Conservation (phyloP, 2,797 vertebrate species). For the Tapera naevia region DNA sequence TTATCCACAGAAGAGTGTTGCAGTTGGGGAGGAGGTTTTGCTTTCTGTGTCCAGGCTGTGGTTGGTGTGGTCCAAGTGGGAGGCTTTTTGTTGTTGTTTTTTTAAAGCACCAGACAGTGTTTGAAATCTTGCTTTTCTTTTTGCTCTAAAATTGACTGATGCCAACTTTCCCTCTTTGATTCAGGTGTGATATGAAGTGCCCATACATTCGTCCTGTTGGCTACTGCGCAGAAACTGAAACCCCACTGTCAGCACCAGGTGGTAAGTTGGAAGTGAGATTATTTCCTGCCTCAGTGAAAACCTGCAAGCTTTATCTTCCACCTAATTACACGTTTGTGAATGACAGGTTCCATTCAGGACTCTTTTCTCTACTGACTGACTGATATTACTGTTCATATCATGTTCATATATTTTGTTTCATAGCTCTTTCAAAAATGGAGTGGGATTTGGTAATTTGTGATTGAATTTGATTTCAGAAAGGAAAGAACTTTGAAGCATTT, state of each 20-base stretch:
- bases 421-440: not conserved
- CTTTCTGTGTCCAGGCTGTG: no score
- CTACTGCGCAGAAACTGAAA: constrained; percentile 85
- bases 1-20: no score
- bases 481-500: no score
- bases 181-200: constrained; percentile 90
- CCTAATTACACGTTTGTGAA: not conserved
- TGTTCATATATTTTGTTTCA: not conserved
- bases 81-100: not conserved
- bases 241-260: constrained; percentile 87
- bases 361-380: no score
- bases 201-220: constrained; percentile 88
- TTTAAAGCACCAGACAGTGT: not conserved
- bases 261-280: constrained; percentile 76
- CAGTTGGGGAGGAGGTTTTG: no score
- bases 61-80: no score
- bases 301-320: not conserved
- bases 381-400: not conserved
- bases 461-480: not conserved
- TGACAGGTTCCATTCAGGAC: not conserved
- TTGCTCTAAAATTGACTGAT: not conserved
- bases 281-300: not conserved
- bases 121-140: constrained; percentile 26
- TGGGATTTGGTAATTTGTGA: not conserved
- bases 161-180: constrained; percentile 31